These are phyloP conservation scores for Pagetopsis macropterus DNA, from an alignment of 2,797 vertebrate genomes.

Conservation along the genomic window DNA sequence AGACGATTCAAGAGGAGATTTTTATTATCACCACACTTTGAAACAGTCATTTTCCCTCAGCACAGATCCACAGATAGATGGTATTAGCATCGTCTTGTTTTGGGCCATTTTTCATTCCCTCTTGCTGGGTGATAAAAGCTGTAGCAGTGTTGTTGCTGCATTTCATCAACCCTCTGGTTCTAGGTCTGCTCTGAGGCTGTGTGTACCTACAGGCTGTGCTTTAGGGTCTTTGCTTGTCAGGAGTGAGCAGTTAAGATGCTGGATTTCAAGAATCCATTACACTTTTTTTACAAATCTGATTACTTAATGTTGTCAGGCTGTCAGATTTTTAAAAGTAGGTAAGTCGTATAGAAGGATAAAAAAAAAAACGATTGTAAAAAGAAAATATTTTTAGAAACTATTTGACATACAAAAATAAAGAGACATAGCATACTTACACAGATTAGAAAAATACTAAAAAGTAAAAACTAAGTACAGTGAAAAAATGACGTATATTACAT, in stretches of 20 bases:
- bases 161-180: constrained; percentile 20
- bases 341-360: too few relatives aligned
- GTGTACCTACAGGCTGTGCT: not conserved
- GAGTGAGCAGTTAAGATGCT: not conserved
- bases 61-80: constrained; percentile 19
- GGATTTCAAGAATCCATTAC: not conserved
- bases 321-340: too few relatives aligned
- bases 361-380: too few relatives aligned
- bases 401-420: too few relatives aligned
- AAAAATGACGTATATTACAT: too few relatives aligned
- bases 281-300: not conserved
- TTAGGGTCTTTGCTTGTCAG: not conserved
- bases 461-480: too few relatives aligned
- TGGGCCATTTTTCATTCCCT: constrained; percentile 22
- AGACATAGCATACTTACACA: too few relatives aligned
- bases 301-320: not conserved
- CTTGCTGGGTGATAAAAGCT: constrained; percentile 11
- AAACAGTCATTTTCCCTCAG: constrained; percentile 8
- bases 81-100: constrained; percentile 38
- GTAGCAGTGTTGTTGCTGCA: constrained; percentile 5
- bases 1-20: not conserved
- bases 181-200: not conserved
- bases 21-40: constrained; percentile 1
- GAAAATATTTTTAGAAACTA: too few relatives aligned
- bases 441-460: too few relatives aligned